Evolutionary conservation across 1,140 invertebrate species (phyloP).

Genomic region (Doryteuthis pealeii): DNA sequence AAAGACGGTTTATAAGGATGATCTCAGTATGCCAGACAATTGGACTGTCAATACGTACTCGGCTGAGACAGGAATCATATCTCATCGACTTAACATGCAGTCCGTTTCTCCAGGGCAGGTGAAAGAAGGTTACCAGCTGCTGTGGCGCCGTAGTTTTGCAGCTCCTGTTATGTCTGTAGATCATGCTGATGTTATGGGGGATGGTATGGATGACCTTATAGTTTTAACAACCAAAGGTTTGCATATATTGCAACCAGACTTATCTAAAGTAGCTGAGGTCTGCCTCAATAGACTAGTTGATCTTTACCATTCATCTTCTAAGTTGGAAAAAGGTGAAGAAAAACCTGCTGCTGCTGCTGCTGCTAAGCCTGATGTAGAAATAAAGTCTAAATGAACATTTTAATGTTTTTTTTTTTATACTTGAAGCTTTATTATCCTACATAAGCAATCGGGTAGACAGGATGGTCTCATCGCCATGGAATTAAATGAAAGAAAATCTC

Average conservation of each 20-base stretch:
- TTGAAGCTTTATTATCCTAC: too few species aligned
- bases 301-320: not conserved
- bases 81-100: not conserved
- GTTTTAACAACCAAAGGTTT: constrained; percentile 71
- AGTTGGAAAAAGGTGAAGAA: too few species aligned
- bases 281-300: constrained; percentile 36
- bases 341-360: too few species aligned
- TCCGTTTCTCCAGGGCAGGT: not conserved
- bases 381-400: too few species aligned
- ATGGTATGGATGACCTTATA: constrained; percentile 71
- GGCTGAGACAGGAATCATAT: not conserved
- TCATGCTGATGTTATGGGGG: constrained; percentile 70
- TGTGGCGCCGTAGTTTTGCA: constrained; percentile 62
- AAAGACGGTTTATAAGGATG: not conserved
- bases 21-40: not conserved
- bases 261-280: constrained; percentile 44
- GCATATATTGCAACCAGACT: constrained; percentile 67
- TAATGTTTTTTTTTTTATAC: too few species aligned
- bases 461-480: too few species aligned
- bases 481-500: too few species aligned
- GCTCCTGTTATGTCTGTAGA: constrained; percentile 68
- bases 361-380: too few species aligned
- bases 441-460: too few species aligned
- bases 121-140: constrained; percentile 28
- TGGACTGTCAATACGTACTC: not conserved